Base-by-base conservation (phyloP, 2,888 invertebrate genomes). In the Cheilosia soror region DNA sequence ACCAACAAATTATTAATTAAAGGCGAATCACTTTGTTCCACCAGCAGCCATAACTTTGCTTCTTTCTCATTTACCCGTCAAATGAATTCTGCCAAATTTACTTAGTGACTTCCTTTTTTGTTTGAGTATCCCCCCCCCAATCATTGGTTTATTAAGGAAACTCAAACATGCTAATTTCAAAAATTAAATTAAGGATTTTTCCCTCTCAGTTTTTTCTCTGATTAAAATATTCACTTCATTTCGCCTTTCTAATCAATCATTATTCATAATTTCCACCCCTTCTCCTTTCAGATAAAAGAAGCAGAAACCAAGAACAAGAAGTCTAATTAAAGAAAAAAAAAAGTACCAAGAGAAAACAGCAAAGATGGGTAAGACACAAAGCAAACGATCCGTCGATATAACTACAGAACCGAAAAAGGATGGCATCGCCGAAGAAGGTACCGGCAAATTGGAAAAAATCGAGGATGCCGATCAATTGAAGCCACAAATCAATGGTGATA, bases 351-450 rank as follows among this genome's bases (percentile, higher is more conserved):
- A 79, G 33, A 63, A 63, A 66, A 31, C 71, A 87, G 75, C 87
- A 68, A 94, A 93, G 92, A 97, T 97, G 96, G 96, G 96, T 93
- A 96, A 95, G 93, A 95, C 95, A 94, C 96, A 96, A 94, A 96
- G 96, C 93, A 96, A 96, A 93, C 95, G 96, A 93, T 97, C 96
- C 90, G 96, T 96, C 92, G 96, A 96, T 92, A 96, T 96, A 93
- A 95, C 95, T 89, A 96, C 96, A 92, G 95, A 94, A 89, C 89
- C 90, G 76, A 90, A 90, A 78, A 94, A 94, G 92, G 93, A 95
- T 94, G 91, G 94, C 93, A 92, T 90, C 71, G 93, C 93, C 66
- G 94, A 94, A 89, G 94, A 94, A 78, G 93, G 93, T 86, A 94
- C 94, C 77, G 96, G 95, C 86, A 96, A 96, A 91, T 93, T 96